Evolutionary conservation across 92 coral and sea anemone species (phyloP).

Genomic region (Virgularia gustaviana): DNA sequence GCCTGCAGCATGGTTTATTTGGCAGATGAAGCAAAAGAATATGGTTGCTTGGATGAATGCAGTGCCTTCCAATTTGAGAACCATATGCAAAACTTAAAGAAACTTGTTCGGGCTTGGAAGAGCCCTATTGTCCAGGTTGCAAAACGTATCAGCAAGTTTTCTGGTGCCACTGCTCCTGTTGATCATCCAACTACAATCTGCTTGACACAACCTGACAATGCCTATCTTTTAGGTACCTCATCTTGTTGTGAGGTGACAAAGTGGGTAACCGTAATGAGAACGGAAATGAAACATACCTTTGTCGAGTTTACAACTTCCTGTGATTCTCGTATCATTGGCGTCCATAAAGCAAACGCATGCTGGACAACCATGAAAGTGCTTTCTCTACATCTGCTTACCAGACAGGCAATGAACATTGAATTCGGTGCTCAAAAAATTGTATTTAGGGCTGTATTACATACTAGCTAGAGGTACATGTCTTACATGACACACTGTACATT

Average conservation of each 20-base stretch:
- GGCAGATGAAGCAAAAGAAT: too few species aligned
- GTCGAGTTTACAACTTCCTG: neutral
- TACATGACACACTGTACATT: neutral
- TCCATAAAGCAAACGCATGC: neutral
- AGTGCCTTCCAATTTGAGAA: too few species aligned
- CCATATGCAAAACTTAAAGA: neutral
- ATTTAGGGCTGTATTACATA: neutral
- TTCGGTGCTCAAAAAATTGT: neutral
- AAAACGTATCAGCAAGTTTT: neutral
- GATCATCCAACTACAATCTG: neutral
- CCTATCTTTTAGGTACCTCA: neutral
- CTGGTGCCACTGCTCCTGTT: too few species aligned
- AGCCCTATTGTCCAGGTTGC: too few species aligned
- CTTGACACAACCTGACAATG: neutral
- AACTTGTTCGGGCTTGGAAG: neutral
- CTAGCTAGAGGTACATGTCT: too few species aligned
- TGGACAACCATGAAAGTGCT: slow-evolving; percentile 1
- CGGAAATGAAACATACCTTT: neutral
- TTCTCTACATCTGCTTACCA: neutral
- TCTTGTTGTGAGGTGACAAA: slow-evolving; percentile 6
- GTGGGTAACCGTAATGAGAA: neutral
- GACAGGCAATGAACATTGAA: neutral
- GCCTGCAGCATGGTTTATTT: too few species aligned
- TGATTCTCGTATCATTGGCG: neutral
- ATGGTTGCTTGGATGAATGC: too few species aligned